phyloP scores from a whole-genome alignment of 1,140 invertebrate genomes.

The Drosophila pachea region DNA sequence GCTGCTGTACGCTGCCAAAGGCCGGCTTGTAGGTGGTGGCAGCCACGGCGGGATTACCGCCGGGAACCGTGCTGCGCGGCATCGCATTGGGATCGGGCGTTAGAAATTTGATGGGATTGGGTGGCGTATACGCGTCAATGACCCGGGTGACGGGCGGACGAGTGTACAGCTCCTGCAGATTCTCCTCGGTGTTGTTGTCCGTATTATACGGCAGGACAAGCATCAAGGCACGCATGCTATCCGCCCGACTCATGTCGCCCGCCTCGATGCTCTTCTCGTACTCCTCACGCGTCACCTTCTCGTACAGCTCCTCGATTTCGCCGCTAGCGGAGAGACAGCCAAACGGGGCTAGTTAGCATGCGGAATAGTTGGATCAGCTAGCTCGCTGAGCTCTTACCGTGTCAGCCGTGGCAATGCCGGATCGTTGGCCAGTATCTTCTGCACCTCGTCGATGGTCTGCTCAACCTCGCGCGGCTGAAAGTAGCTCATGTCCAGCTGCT shows the following conservation, averaged over 20 bases:
- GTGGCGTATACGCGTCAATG: slow-evolving; percentile 69
- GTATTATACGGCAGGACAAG: slow-evolving; percentile 81
- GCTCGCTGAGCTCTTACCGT: slow-evolving; percentile 51
- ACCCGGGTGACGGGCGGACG: slow-evolving; percentile 73
- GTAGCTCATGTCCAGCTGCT: slow-evolving; percentile 70
- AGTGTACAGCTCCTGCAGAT: slow-evolving; percentile 77
- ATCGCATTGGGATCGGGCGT: slow-evolving; percentile 62
- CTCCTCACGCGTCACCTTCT: slow-evolving; percentile 80
- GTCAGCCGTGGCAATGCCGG: slow-evolving; percentile 80
- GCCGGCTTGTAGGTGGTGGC: slow-evolving; percentile 75
- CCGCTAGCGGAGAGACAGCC: slow-evolving; percentile 61
- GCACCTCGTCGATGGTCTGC: slow-evolving; percentile 81
- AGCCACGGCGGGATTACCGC: slow-evolving; percentile 57
- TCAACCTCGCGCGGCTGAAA: slow-evolving; percentile 71
- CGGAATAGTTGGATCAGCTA: too few relatives aligned
- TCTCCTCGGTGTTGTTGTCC: slow-evolving; percentile 78
- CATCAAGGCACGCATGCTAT: slow-evolving; percentile 81
- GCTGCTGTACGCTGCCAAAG: slow-evolving; percentile 32
- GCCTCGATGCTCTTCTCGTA: slow-evolving; percentile 71
- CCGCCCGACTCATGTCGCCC: slow-evolving; percentile 78
- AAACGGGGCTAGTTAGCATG: background rate
- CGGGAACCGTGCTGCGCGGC: slow-evolving; percentile 46
- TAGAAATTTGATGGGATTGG: slow-evolving; percentile 68
- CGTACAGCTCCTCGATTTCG: slow-evolving; percentile 81
- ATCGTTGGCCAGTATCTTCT: slow-evolving; percentile 80